Base-by-base conservation (phyloP, 2,113 vertebrate species). In the Hirundichthys speculiger region DNA sequence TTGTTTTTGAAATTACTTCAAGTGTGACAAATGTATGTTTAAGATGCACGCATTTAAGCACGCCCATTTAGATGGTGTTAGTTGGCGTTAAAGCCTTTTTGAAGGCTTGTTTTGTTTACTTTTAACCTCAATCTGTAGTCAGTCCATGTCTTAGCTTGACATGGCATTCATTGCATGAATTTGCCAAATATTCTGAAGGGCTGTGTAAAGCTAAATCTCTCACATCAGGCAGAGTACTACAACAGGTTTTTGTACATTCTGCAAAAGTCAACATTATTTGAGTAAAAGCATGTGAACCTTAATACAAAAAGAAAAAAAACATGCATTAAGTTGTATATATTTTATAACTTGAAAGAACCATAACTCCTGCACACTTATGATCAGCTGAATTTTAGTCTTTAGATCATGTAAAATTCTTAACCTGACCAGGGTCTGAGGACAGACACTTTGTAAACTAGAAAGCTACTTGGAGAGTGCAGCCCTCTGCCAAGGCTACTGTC, bases 21-120 rank as follows among this genome's bases (percentile, higher is more conserved):
- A 58, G 50, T 57, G 45, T 64, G 42, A 69, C 18, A 34, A 43
- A n/a, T 71, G 42, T 71, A 18, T 55, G 54, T 66, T 72, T 64
- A 56, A 73, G 61, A 64, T 18, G 22, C 58, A 64, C 19, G 43
- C 52, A 63, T 64, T 58, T 50, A 46, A 68, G 34, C 49, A 25
- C 56, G 50, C 53, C 52, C 62, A 42, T 43, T 67, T 45, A 40
- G 42, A 52, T 22, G 4, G 30, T 65, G 47, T 42, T 61, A 25
- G n/a, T 14, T 12, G 19, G 41, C 10, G 47, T 69, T 65, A 74
- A 52, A 64, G 49, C 19, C 45, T 27, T 52, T 61, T 38, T 15
- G 30, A 63, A 16, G 25, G 47, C 30, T 69, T 60, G 25, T 55
- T 65, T 61, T 61, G 40, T 70, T 56, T 63, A 42, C 27, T 54